A percentile compares a stretch with the other conserved stretches of the same genome.
phyloP scores from a whole-genome alignment of 2,888 invertebrate species.

The Dasysyrphus tricinctus region DNA sequence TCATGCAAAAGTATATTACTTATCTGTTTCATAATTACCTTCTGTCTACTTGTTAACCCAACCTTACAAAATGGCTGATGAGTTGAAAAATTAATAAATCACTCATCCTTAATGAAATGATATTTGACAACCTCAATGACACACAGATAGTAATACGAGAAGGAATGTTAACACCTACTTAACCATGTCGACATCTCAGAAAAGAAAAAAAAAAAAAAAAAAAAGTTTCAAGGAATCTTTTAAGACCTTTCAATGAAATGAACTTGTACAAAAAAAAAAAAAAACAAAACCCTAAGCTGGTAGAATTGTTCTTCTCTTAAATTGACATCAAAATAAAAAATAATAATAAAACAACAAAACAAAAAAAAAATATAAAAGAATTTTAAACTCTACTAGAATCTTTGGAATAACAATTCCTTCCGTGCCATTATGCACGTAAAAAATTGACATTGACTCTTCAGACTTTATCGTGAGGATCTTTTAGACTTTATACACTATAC shows the following conservation, averaged over 20 bases:
- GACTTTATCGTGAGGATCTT: slow-evolving; percentile 50
- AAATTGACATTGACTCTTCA: slow-evolving; percentile 69
- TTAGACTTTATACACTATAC: slow-evolving; percentile 6
- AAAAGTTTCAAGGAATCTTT: background rate
- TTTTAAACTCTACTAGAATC: slow-evolving; percentile 42
- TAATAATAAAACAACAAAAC: background rate
- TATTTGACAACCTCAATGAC: background rate
- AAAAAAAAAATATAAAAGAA: background rate
- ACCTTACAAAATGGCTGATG: background rate
- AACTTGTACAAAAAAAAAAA: background rate
- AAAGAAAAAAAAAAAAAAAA: background rate
- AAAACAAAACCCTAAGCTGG: background rate
- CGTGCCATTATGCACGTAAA: slow-evolving; percentile 70
- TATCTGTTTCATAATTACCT: too few species aligned
- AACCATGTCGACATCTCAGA: background rate
- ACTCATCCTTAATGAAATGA: background rate
- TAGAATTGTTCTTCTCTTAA: background rate
- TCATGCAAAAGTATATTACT: too few species aligned
- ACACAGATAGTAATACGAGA: too few species aligned
- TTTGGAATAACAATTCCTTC: slow-evolving; percentile 64
- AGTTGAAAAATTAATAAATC: background rate
- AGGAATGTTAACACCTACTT: background rate
- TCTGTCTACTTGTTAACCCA: background rate
- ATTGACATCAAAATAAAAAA: slow-evolving; percentile 25
- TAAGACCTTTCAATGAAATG: slow-evolving; percentile 1